Conservation (phyloP, 2,797 vertebrate species). For the Crossoptilon crossoptilon region DNA sequence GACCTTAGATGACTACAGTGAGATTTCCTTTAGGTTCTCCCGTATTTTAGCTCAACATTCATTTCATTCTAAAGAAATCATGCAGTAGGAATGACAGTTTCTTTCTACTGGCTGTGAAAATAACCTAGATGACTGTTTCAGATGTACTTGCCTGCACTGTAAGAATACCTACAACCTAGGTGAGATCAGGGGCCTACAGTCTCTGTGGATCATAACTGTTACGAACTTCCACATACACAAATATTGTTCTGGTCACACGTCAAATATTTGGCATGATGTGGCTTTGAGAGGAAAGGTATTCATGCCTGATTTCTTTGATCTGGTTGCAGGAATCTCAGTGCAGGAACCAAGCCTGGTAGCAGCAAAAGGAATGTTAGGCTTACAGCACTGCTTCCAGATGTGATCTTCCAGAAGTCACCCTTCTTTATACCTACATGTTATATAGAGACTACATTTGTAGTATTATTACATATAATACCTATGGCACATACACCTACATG, state of each 20-base stretch:
- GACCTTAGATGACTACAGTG: background rate
- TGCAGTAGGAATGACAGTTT: background rate
- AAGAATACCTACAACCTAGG: background rate
- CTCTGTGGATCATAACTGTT: background rate
- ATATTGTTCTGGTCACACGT: background rate
- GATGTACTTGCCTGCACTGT: background rate
- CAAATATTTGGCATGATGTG: background rate
- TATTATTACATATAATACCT: background rate
- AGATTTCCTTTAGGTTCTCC: background rate
- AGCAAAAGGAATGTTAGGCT: background rate
- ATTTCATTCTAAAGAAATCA: background rate
- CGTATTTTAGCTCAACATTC: background rate
- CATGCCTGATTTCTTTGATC: slow-evolving; percentile 32
- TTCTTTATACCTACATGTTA: background rate
- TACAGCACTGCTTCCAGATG: background rate
- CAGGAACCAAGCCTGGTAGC: slow-evolving; percentile 5
- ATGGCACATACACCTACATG: background rate
- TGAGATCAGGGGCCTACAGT: background rate
- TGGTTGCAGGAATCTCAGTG: background rate
- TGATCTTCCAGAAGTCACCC: background rate
- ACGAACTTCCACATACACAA: background rate
- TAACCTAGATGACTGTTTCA: background rate
- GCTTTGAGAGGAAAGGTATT: slow-evolving; percentile 1
- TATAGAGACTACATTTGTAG: background rate
- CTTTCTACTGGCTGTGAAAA: background rate